Conservation (phyloP, 2,113 vertebrate species). For the Austrofundulus limnaeus region DNA sequence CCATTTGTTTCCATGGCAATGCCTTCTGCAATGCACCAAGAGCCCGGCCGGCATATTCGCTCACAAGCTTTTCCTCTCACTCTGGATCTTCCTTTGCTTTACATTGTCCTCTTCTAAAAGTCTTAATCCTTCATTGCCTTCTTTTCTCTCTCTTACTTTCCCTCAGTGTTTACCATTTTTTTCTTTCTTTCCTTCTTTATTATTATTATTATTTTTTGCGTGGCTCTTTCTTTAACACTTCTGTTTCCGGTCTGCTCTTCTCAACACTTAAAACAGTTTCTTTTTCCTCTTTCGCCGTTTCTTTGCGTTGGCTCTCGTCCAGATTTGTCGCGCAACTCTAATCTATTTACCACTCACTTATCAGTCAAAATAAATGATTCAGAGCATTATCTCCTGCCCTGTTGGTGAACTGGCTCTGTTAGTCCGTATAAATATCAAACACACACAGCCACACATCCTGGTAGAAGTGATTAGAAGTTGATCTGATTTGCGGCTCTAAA, state of each 20-base stretch:
- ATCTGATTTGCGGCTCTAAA: constrained; percentile 19
- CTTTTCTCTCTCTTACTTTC: constrained; percentile 11
- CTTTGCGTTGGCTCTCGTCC: not conserved
- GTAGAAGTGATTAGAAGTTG: constrained; percentile 38
- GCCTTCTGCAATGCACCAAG: constrained; percentile 86
- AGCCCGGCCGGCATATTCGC: constrained; percentile 63
- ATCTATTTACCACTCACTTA: constrained; percentile 13
- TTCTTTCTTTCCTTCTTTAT: constrained; percentile 1
- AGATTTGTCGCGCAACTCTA: constrained; percentile 17
- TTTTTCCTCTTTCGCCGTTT: not conserved
- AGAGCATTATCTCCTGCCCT: constrained; percentile 16
- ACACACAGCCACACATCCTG: constrained; percentile 20
- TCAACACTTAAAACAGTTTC: not conserved
- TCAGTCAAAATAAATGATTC: constrained; percentile 26
- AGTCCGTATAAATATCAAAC: constrained; percentile 28
- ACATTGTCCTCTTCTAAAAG: constrained; percentile 36
- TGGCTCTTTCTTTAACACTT: constrained; percentile 2
- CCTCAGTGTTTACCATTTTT: not conserved
- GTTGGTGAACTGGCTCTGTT: constrained; percentile 36
- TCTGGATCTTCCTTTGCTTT: constrained; percentile 38
- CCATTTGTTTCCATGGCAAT: constrained; percentile 86
- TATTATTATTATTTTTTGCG: no score
- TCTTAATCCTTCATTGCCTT: constrained; percentile 21
- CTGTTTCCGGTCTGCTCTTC: not conserved
- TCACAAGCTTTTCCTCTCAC: constrained; percentile 61